Conservation (phyloP, 2,113 vertebrate genomes). For the Alligator sinensis region DNA sequence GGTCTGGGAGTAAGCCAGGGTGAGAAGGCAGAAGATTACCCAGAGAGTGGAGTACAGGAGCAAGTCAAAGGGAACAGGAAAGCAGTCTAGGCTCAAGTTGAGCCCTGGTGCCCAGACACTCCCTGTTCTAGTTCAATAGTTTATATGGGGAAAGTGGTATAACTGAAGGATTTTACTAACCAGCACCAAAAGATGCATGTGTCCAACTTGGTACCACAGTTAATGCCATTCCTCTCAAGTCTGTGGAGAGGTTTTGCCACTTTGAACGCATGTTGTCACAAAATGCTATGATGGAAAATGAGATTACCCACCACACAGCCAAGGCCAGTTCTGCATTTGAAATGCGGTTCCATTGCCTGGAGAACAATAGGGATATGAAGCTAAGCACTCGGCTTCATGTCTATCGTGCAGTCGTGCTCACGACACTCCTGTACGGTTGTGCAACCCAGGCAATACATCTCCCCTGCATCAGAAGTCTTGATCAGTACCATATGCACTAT, state of each 20-base stretch:
- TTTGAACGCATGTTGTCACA: background rate
- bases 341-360: too few relatives aligned
- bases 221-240: background rate
- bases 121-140: background rate
- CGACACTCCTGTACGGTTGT: background rate
- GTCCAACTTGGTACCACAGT: too few relatives aligned
- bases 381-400: background rate
- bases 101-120: too few relatives aligned
- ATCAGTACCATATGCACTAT: constrained; percentile 61
- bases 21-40: too few relatives aligned
- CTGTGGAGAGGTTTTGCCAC: background rate
- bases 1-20: too few relatives aligned
- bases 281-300: background rate
- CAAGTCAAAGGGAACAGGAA: too few relatives aligned
- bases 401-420: background rate
- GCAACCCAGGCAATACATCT: constrained; percentile 28
- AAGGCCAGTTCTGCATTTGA: background rate
- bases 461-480: background rate
- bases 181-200: background rate
- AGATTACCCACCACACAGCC: constrained; percentile 3
- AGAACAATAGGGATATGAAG: background rate
- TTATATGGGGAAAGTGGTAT: background rate
- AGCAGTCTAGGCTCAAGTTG: too few relatives aligned
- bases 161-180: background rate
- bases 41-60: too few relatives aligned